Base-by-base conservation (phyloP, 2,888 invertebrate species). In the Lucinisca nassula region DNA sequence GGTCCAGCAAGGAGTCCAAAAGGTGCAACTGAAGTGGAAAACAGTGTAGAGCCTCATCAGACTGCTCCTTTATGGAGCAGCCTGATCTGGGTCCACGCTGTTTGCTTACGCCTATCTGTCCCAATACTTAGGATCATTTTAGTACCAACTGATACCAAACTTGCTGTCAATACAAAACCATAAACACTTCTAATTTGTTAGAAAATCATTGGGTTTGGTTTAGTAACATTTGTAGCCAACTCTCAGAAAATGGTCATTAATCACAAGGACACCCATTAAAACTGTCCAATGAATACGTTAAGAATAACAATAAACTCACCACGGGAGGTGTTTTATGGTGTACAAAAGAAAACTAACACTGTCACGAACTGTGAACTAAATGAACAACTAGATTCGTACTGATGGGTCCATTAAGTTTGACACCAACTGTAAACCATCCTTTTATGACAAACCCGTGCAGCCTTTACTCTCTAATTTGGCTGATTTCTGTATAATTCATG, bases 341-440 rank as follows among this genome's bases (percentile, higher is more conserved):
- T 67, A 35, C 67, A 67, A 67, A 67, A 17, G 67, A 67, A 67
- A 67, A 67, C 67, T 67, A 35, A 67, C 17, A 67, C 67, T 3
- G 35, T 30, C 32, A 35, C 67, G 35, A 67, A 32, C 21, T 67
- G 67, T 67, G 30, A 21, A 67, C 67, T 35, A 67, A 67, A 67
- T 67, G 67, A 67, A 67, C 67, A 67, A n/a, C 32, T 67, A 35
- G 35, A 32, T 27, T 32, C 14, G 14, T 67, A 67, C 67, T 67
- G 67, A 67, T 67, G 67, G 67, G 67, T 67, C 35, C 32, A 67
- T 67, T 67, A 67, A 67, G 17, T 35, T 24, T 67, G 30, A 67
- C 67, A 67, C 67, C 35, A 67, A 67, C 35, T 35, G 10, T 67
- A 35, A 67, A 67, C 35, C 67, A 32, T 67, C 67, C 67, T 67